These are phyloP conservation scores for Micrasema minimum DNA, from an alignment of 1,140 invertebrate genomes.

Conservation along the genomic window DNA sequence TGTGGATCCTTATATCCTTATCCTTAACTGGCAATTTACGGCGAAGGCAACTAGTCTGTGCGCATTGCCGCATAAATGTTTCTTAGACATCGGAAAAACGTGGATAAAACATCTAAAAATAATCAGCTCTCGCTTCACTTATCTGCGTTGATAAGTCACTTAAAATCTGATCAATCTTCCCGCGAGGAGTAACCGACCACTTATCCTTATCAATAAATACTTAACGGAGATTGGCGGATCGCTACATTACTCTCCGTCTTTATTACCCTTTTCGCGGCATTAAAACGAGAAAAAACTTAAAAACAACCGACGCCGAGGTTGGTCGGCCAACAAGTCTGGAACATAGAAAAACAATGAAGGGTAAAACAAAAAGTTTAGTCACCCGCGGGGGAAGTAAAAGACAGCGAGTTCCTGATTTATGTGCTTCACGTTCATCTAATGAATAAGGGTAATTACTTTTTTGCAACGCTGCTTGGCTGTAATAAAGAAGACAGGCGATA, in stretches of 20 bases:
- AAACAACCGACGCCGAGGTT: constrained; percentile 20
- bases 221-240: constrained; percentile 6
- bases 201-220: constrained; percentile 29
- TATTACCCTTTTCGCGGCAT: constrained; percentile 22
- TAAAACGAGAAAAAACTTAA: constrained; percentile 22
- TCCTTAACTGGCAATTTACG: no score
- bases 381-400: constrained; percentile 28
- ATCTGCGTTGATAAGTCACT: no score
- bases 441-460: constrained; percentile 54
- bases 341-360: constrained; percentile 51
- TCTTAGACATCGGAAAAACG: no score
- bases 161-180: no score
- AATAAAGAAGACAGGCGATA: constrained; percentile 53
- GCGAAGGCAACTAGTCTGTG: no score
- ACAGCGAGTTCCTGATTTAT: constrained; percentile 45
- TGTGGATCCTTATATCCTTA: no score
- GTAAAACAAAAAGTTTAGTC: constrained; percentile 43
- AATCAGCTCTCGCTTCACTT: no score
- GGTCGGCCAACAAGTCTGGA: constrained; percentile 26
- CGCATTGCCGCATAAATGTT: no score
- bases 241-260: constrained; percentile 11
- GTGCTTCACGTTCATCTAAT: constrained; percentile 52
- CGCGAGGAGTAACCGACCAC: constrained; percentile 9
- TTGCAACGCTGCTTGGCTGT: constrained; percentile 50
- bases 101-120: no score